phyloP scores from a whole-genome alignment of 64 coral and sea anemone species.

The Porites australiensis region DNA sequence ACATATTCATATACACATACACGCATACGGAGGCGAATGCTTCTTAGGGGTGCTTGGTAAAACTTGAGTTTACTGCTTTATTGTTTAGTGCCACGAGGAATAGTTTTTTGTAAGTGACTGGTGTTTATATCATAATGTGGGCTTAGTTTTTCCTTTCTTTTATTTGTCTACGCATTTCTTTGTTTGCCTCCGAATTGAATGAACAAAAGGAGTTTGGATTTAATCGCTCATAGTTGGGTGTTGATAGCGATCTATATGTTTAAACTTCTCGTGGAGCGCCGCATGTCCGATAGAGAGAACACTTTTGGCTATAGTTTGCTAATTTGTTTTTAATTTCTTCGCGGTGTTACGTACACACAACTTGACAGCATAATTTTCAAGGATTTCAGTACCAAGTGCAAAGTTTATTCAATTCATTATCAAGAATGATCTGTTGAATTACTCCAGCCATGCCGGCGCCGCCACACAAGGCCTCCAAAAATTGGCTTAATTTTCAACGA shows the following conservation, averaged over 20 bases:
- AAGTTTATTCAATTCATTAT: slow-evolving; percentile 63
- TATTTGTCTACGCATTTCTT: slow-evolving; percentile 24
- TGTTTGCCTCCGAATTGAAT: slow-evolving; percentile 54
- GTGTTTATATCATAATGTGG: background rate
- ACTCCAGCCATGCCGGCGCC: slow-evolving; percentile 44
- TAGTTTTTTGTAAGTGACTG: slow-evolving; percentile 10
- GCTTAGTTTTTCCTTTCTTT: slow-evolving; percentile 1
- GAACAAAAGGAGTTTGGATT: slow-evolving; percentile 30
- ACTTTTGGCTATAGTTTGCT: background rate
- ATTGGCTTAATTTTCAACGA: slow-evolving; percentile 56
- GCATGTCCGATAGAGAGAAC: background rate
- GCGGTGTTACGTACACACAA: background rate
- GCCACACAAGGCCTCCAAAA: slow-evolving; percentile 10
- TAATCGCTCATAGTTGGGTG: slow-evolving; percentile 28
- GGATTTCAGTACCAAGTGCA: slow-evolving; percentile 9
- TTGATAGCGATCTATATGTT: slow-evolving; percentile 39
- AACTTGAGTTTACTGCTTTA: slow-evolving; percentile 2
- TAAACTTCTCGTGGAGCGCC: slow-evolving; percentile 10
- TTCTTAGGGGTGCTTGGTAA: background rate
- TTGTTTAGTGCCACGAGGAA: background rate
- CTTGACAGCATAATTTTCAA: background rate
- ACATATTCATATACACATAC: too few species aligned
- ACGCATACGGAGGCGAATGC: background rate
- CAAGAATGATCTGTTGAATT: slow-evolving; percentile 56
- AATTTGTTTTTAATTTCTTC: slow-evolving; percentile 33